Evolutionary conservation across 1,140 invertebrate genomes (phyloP).

Genomic region (Globodera rostochiensis): DNA sequence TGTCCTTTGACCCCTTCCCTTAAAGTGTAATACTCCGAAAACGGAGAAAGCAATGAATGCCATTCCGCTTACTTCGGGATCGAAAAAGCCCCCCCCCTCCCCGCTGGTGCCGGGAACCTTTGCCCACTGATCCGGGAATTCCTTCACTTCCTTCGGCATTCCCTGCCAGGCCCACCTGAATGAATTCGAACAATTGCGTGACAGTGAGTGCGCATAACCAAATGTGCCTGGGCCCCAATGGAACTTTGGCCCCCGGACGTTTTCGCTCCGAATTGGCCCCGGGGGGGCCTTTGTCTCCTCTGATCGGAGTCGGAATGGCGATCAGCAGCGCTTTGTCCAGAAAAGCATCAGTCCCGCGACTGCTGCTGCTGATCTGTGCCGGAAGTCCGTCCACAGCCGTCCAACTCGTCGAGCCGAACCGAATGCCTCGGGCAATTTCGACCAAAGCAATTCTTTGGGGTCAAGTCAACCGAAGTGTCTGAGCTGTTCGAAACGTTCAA

Average conservation of each 20-base stretch:
- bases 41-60: no score
- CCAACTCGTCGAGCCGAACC: conserved; percentile 25
- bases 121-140: no score
- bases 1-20: no score
- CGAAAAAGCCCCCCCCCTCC: no score
- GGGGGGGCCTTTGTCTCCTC: neutral
- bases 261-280: conserved; percentile 30
- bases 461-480: neutral
- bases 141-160: no score
- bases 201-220: conserved; percentile 45
- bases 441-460: neutral
- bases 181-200: conserved; percentile 39
- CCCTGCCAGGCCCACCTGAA: conserved; percentile 15
- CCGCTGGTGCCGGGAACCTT: no score
- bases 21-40: no score
- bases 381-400: neutral
- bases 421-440: conserved; percentile 20
- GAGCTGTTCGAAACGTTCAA: neutral
- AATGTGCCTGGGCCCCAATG: conserved; percentile 17
- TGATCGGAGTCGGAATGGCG: neutral
- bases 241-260: conserved; percentile 14
- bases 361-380: neutral
- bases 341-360: neutral
- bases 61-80: no score
- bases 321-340: neutral